phyloP scores from a whole-genome alignment of 2,797 vertebrate species.

The Rachycentron canadum region DNA sequence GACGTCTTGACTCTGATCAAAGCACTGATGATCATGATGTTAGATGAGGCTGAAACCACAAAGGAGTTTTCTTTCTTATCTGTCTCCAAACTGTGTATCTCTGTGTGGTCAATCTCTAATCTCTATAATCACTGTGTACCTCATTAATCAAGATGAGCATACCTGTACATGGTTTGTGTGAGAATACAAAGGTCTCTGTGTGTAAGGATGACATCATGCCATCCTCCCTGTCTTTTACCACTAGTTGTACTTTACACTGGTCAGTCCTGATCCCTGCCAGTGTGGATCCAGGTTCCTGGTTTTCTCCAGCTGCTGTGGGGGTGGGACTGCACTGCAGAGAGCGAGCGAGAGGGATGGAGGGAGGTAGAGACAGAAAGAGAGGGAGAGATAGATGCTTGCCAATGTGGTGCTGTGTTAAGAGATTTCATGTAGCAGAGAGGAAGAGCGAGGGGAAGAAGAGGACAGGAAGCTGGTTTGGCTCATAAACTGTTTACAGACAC shows the following conservation, averaged over 20 bases:
- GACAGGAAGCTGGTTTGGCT: slow-evolving; percentile 50
- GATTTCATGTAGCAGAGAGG: slow-evolving; percentile 53
- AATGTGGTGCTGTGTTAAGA: slow-evolving; percentile 45
- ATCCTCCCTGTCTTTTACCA: slow-evolving; percentile 9
- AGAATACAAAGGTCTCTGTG: slow-evolving; percentile 4
- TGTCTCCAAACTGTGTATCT: slow-evolving; percentile 12
- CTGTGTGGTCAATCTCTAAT: slow-evolving; percentile 23
- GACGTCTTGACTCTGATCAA: slow-evolving; percentile 45
- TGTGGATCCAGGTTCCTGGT: slow-evolving; percentile 66
- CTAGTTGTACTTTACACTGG: slow-evolving; percentile 26
- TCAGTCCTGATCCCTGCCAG: slow-evolving; percentile 75
- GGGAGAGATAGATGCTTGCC: slow-evolving; percentile 45
- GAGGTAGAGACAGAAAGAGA: slow-evolving; percentile 26
- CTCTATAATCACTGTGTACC: slow-evolving; percentile 27
- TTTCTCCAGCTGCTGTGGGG: slow-evolving; percentile 81
- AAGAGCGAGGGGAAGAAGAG: slow-evolving; percentile 54
- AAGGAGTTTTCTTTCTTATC: slow-evolving; percentile 33
- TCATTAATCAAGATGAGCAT: slow-evolving; percentile 6
- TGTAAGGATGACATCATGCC: slow-evolving; percentile 65
- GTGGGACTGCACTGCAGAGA: slow-evolving; percentile 82
- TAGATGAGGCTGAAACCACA: slow-evolving; percentile 42
- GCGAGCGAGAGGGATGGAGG: slow-evolving; percentile 34
- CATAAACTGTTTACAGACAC: slow-evolving; percentile 45
- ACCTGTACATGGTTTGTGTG: slow-evolving; percentile 8
- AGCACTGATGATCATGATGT: slow-evolving; percentile 24